Percentiles rank a stretch among this genome's conserved stretches.
phyloP scores from a whole-genome alignment of 2,113 vertebrate species.

The Cryptoleucopteryx plumbea region DNA sequence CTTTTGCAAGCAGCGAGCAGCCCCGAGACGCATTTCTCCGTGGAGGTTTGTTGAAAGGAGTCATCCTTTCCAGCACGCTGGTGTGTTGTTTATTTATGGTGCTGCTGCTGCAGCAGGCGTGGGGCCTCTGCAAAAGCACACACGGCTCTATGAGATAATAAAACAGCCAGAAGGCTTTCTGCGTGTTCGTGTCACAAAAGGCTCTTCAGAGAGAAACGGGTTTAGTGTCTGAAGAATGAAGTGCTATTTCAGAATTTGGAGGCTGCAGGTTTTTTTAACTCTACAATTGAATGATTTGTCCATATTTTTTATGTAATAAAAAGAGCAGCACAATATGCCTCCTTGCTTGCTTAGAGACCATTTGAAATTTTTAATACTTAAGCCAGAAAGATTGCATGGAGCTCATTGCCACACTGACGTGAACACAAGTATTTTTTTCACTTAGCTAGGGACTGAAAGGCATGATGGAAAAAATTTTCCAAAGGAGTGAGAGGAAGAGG shows the following conservation, averaged over 20 bases:
- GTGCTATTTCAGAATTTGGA: neutral
- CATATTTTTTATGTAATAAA: neutral
- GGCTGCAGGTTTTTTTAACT: neutral
- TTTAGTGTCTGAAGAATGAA: slow-evolving; percentile 19
- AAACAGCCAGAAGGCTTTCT: slow-evolving; percentile 48
- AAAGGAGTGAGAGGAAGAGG: neutral
- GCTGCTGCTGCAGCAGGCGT: neutral
- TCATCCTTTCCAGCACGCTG: neutral
- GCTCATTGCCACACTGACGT: neutral
- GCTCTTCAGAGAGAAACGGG: neutral
- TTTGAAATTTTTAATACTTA: slow-evolving; percentile 24
- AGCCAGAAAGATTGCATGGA: neutral
- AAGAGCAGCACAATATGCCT: neutral
- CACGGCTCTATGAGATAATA: neutral
- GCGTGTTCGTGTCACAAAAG: neutral
- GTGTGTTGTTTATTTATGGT: slow-evolving; percentile 54
- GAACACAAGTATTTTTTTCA: neutral
- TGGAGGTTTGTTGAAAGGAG: slow-evolving; percentile 33
- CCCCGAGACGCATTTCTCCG: neutral
- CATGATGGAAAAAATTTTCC: neutral
- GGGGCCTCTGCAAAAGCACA: slow-evolving; percentile 2
- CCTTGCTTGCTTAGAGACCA: neutral
- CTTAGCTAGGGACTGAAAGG: neutral
- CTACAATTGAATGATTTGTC: neutral
- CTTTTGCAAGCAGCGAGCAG: neutral